These are phyloP conservation scores for Prionace glauca DNA, from an alignment of 2,797 vertebrate species.

Conservation along the genomic window DNA sequence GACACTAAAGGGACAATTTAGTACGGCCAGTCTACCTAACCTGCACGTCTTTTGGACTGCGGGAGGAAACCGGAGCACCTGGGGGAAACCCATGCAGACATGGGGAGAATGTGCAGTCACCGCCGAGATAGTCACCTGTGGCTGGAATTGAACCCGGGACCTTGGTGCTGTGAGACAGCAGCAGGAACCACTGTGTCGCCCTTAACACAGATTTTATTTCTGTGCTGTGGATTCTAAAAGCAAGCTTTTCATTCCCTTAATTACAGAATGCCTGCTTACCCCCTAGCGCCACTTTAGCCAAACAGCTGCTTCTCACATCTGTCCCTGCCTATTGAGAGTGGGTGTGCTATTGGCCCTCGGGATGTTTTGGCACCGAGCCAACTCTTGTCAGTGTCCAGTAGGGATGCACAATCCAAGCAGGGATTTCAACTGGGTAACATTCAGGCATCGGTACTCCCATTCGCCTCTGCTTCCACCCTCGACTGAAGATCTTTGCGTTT, in stretches of 20 bases:
- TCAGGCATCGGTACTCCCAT: not conserved
- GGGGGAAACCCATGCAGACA: no score
- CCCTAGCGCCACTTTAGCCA: not conserved
- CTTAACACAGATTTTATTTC: not conserved
- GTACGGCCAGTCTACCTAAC: no score
- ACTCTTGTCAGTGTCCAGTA: not conserved
- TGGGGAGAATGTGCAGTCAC: no score
- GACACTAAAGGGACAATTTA: no score
- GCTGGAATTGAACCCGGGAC: no score
- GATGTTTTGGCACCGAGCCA: not conserved
- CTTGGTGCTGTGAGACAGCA: no score
- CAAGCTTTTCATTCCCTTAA: not conserved
- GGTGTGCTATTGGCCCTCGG: not conserved
- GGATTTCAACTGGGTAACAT: not conserved
- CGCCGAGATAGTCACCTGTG: no score
- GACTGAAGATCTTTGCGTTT: not conserved
- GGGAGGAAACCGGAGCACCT: no score
- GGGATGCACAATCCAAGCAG: not conserved
- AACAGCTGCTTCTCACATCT: not conserved
- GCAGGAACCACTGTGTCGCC: no score
- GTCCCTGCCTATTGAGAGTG: not conserved
- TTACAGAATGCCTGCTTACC: not conserved
- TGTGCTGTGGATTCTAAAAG: not conserved
- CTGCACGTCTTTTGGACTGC: no score
- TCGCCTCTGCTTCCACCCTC: not conserved